Evolutionary conservation across 2,888 invertebrate genomes (phyloP), one percentile per base, ranked within the genome.

Genomic region (Rhagium mordax): DNA sequence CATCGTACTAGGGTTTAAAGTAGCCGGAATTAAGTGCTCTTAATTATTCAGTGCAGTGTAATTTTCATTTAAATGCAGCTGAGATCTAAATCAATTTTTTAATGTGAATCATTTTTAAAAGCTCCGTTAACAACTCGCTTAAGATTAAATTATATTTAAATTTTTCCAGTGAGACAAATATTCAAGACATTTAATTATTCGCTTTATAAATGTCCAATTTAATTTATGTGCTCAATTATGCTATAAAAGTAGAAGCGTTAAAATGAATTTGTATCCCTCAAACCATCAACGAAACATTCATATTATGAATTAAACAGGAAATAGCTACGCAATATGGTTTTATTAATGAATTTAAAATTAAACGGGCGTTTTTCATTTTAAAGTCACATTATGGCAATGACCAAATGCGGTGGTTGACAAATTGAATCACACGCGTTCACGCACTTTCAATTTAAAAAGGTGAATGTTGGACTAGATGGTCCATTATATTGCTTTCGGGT

Each of bases 401-500:
- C 27, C 27, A 41, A 57, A 57, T 57, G 55, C 55, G 27, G 27
- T 57, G 55, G 15, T 57, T 57, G 55, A 57, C 55, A 27, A 57
- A 57, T 27, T 27, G 27, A 57, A 57, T 57, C 24, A 57, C 55
- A 57, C 55, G 27, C 55, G 55, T 57, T 57, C 16, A 55, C 55
- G 55, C 55, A 55, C 20, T 24, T 55, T 55, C 55, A 55, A 55
- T 55, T 55, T 55, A 21, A 55, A 55, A 55, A 55, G 55, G 55
- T 55, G 27, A 27, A 57, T 24, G 55, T 55, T 4, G 55, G n/a
- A 55, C n/a, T 55, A n/a, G 24, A 27, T 24, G 55, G 55, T 27
- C 55, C 55, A n/a, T 57, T 27, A 57, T 27, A 57, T 57, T 57
- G 27, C 55, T 57, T 57, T 57, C 15, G 27, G 55, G 27, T 6